A percentile compares a stretch with the other conserved stretches of the same genome.
Evolutionary conservation across 2,797 vertebrate genomes (phyloP).

Genomic region (Bovichtus diacanthus): DNA sequence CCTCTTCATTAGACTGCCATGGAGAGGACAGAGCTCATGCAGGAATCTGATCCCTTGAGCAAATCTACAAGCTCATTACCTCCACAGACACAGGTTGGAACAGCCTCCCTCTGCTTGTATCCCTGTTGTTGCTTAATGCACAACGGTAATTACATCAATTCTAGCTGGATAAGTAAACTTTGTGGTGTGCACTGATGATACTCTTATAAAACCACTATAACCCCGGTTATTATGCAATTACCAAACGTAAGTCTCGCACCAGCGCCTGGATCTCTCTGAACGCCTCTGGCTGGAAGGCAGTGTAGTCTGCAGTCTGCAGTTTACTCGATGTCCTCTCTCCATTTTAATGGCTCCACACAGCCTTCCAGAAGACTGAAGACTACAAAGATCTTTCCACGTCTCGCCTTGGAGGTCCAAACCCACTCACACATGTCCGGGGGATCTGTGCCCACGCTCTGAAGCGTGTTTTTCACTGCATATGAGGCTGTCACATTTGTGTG

Average conservation of each 20-base stretch:
- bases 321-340: not conserved
- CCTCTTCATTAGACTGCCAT: constrained; percentile 59
- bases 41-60: constrained; percentile 64
- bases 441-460: constrained; percentile 13
- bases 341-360: not conserved
- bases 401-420: constrained; percentile 23
- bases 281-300: not conserved
- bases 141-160: not conserved
- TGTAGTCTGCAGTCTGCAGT: not conserved
- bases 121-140: not conserved
- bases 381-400: constrained; percentile 17
- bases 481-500: constrained; percentile 16
- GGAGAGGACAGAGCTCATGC: constrained; percentile 56
- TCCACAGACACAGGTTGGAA: constrained; percentile 22
- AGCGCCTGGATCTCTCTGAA: not conserved
- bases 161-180: not conserved
- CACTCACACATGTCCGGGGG: constrained; percentile 34
- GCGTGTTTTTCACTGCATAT: constrained; percentile 31
- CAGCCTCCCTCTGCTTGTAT: constrained; percentile 23
- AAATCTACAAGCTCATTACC: constrained; percentile 35
- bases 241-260: not conserved
- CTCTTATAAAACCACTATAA: not conserved
- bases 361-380: constrained; percentile 1
- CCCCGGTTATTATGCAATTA: not conserved
- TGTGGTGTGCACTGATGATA: not conserved